Evolutionary conservation across 1,140 invertebrate species (phyloP).

Genomic region (Campoletis sonorensis): DNA sequence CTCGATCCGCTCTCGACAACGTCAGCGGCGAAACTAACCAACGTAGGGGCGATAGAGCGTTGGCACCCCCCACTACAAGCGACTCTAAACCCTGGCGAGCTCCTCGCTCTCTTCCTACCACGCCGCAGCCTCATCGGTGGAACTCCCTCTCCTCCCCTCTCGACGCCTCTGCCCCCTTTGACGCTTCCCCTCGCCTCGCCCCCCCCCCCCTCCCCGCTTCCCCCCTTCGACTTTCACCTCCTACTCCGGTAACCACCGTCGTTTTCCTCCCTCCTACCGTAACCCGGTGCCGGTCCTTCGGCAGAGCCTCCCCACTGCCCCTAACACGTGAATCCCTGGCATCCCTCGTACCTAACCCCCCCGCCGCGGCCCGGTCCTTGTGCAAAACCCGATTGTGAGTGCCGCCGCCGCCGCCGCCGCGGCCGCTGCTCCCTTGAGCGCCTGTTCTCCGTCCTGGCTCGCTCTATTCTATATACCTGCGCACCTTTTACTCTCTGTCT

Average conservation of each 20-base stretch:
- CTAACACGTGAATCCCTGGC: slow-evolving; percentile 26
- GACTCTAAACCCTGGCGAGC: not conserved
- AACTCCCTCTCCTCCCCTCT: slow-evolving; percentile 7
- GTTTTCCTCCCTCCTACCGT: not conserved
- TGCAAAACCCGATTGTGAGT: slow-evolving; percentile 54
- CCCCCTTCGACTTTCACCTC: slow-evolving; percentile 9
- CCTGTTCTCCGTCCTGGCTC: slow-evolving; percentile 19
- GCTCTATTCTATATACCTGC: slow-evolving; percentile 20
- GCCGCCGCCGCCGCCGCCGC: slow-evolving; percentile 41
- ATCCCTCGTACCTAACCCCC: slow-evolving; percentile 21
- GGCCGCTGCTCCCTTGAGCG: slow-evolving; percentile 24
- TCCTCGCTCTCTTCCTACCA: slow-evolving; percentile 31
- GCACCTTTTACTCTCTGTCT: slow-evolving; percentile 16
- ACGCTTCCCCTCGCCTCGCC: not conserved
- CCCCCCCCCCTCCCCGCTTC: not conserved
- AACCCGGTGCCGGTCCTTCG: slow-evolving; percentile 2
- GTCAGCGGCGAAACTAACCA: slow-evolving; percentile 72
- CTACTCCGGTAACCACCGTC: not conserved
- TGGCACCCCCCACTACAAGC: slow-evolving; percentile 59
- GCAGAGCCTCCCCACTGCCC: not conserved
- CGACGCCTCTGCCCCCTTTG: not conserved
- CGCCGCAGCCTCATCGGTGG: slow-evolving; percentile 46
- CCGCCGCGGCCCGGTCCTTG: slow-evolving; percentile 33
- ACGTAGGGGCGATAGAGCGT: slow-evolving; percentile 68
- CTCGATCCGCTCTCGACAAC: slow-evolving; percentile 65